phyloP scores from a whole-genome alignment of 2,888 invertebrate genomes.

The Thereva nobilitata region DNA sequence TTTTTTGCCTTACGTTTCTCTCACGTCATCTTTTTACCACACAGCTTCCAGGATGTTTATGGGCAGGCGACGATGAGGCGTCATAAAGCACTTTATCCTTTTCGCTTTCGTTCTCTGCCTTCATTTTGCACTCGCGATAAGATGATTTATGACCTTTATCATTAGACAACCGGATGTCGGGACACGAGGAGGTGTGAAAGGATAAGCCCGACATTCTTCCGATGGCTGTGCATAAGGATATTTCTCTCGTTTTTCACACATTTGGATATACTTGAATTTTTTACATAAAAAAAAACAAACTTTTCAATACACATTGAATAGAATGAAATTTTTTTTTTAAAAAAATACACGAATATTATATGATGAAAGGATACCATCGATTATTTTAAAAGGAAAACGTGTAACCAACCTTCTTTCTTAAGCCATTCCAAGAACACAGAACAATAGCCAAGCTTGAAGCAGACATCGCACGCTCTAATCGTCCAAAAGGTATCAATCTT shows the following conservation, averaged over 20 bases:
- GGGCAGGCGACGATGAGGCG: not conserved
- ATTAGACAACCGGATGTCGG: constrained; percentile 27
- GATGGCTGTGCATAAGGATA: constrained; percentile 16
- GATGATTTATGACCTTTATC: constrained; percentile 33
- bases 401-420: no score
- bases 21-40: constrained; percentile 5
- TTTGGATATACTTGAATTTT: no score
- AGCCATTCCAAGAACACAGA: no score
- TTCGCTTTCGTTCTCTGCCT: constrained; percentile 19
- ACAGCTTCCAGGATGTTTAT: constrained; percentile 13
- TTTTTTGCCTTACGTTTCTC: not conserved
- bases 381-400: no score
- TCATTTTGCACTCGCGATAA: constrained; percentile 33
- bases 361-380: no score
- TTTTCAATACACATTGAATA: no score
- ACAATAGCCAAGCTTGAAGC: no score
- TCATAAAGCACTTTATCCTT: constrained; percentile 7
- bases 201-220: constrained; percentile 30
- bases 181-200: constrained; percentile 30
- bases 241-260: constrained; percentile 14
- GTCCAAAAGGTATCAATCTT: no score
- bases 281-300: no score
- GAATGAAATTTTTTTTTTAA: no score
- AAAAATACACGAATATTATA: no score
- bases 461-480: no score